These are phyloP conservation scores for Dysidea cf. avara DNA, from an alignment of 37 sponge, comb jelly and placozoan species.

Conservation along the genomic window DNA sequence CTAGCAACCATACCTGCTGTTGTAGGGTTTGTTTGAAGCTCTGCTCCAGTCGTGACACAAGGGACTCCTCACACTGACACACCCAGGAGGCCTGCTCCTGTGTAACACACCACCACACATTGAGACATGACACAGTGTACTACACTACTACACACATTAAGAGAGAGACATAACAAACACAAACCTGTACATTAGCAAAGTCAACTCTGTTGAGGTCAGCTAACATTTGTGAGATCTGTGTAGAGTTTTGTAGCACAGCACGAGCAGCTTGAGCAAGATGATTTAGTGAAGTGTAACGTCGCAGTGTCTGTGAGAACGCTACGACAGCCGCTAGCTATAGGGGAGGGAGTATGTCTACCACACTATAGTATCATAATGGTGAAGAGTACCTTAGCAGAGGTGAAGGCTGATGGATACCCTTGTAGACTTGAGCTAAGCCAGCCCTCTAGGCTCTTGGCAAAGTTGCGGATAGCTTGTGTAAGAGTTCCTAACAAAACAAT, in stretches of 20 bases:
- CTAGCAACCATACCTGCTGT: constrained; percentile 57
- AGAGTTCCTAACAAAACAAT: constrained; percentile 56
- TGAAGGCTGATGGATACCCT: constrained; percentile 64
- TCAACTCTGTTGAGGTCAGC: constrained; percentile 94
- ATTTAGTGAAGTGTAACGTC: constrained; percentile 98
- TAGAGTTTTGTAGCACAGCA: constrained; percentile 95
- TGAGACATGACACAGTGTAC: not conserved
- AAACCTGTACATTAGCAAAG: constrained; percentile 94
- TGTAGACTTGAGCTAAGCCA: constrained; percentile 73
- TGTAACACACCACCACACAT: not conserved
- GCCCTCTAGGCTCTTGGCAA: constrained; percentile 94
- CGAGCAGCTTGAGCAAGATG: constrained; percentile 98
- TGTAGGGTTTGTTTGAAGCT: constrained; percentile 95
- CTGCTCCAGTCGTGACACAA: constrained; percentile 79
- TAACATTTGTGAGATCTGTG: constrained; percentile 94
- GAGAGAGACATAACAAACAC: not conserved
- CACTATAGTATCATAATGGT: no score
- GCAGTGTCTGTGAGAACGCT: constrained; percentile 96
- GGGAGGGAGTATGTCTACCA: no score
- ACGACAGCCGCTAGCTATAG: constrained; percentile 82
- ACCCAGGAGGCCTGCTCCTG: constrained; percentile 99
- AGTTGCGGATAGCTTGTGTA: constrained; percentile 95
- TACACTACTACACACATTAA: not conserved
- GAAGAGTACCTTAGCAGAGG: constrained; percentile 82
- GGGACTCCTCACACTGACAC: constrained; percentile 94